Evolutionary conservation across 2,888 invertebrate species (phyloP).

Genomic region (Acanthopleura granulata): DNA sequence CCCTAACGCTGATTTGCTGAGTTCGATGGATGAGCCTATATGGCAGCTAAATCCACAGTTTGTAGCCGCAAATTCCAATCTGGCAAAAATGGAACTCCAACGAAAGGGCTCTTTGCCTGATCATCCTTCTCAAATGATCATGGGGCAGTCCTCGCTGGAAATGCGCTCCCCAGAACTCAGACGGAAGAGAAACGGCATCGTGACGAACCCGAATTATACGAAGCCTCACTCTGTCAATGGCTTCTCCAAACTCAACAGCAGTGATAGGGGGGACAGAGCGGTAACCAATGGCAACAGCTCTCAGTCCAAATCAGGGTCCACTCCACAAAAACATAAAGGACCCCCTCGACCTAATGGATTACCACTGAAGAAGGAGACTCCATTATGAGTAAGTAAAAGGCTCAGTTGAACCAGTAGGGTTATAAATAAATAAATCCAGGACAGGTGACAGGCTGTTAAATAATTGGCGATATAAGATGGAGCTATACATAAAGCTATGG

Average conservation of each 20-base stretch:
- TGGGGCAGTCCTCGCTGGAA: constrained; percentile 51
- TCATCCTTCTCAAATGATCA: constrained; percentile 25
- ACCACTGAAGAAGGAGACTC: constrained; percentile 89
- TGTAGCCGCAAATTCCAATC: constrained; percentile 40
- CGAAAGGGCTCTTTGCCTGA: constrained; percentile 38
- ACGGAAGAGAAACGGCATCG: constrained; percentile 67
- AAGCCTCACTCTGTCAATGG: constrained; percentile 46
- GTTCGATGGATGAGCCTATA: constrained; percentile 55
- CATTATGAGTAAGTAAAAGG: constrained; percentile 65
- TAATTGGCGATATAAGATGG: too few relatives aligned
- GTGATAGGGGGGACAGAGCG: constrained; percentile 3
- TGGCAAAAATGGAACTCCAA: constrained; percentile 41
- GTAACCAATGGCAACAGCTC: constrained; percentile 22
- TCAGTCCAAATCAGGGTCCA: not conserved
- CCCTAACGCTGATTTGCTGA: constrained; percentile 58
- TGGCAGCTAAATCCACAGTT: constrained; percentile 61
- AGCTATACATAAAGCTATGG: too few relatives aligned
- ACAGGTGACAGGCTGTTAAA: too few relatives aligned
- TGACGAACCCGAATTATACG: constrained; percentile 68
- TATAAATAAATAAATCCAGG: too few relatives aligned
- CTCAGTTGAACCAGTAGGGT: constrained; percentile 4
- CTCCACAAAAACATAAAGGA: constrained; percentile 29
- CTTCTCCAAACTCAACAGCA: constrained; percentile 11
- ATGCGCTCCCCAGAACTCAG: constrained; percentile 66
- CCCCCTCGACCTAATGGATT: constrained; percentile 77